Base-by-base conservation (phyloP, 1,140 invertebrate genomes). In the Zaprionus inermis region DNA sequence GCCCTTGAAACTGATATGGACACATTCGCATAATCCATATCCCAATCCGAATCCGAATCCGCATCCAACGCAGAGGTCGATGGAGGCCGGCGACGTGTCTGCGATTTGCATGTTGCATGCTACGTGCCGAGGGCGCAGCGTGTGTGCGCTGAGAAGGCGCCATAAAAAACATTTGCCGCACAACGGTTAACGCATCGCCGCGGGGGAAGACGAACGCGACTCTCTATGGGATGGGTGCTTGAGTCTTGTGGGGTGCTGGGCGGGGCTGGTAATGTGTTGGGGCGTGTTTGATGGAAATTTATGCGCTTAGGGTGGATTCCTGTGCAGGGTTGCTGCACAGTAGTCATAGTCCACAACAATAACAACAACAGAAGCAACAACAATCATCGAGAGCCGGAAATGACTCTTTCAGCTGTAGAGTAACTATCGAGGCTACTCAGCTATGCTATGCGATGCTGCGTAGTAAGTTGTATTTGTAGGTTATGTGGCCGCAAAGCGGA, bases 131-230 rank as follows among this genome's bases (percentile, higher is more conserved):
- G 66, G 49, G 36, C 24, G 24, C 3, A 4, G 24, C 3, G 24
- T 28, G 24, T 28, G 24, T 28, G 24, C 24, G 24, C n/a, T n/a
- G n/a, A 20, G 38, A 32, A 34, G 73, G 66, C 74, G 79, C 79
- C 79, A 83, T 86, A 86, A 88, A 86, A 86, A 34, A 76, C 83
- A 86, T 86, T 86, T 86, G 83, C 83, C 77, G 79, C 84, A 80
- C 67, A 79, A 66, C 76, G 81, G 70, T 86, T 88, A 88, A 86
- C 73, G 77, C 82, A 76, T 79, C 55, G 61, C 44, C 46, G 54
- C 36, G 34, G 60, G 46, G 38, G 10, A 46, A 32, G 38, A 20
- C 36, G 61, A 54, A 32, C 9, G 38, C 38, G 67, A 66, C 57
- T 74, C 34, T 64, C 30, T 32, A 30, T 55, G 28, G 28, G 52